phyloP scores from a whole-genome alignment of 2,113 vertebrate species.

The Gulo gulo region DNA sequence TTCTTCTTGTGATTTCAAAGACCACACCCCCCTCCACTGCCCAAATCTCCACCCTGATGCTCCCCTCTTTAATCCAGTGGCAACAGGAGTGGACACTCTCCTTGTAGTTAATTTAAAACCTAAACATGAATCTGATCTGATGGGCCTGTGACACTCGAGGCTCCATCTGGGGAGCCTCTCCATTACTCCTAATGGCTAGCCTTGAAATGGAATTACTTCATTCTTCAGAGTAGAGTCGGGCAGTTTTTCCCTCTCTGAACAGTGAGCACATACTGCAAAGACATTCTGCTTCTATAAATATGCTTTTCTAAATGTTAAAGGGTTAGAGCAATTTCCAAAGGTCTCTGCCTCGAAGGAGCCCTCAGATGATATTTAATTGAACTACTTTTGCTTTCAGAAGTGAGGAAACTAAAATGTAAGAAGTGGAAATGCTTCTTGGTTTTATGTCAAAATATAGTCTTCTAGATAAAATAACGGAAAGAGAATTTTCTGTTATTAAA shows the following conservation, averaged over 20 bases:
- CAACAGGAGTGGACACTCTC: neutral
- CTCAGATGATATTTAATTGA: conserved; percentile 78
- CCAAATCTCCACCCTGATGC: neutral
- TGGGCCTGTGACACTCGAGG: neutral
- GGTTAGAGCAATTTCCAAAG: conserved; percentile 81
- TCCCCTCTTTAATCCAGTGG: neutral
- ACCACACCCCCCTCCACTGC: neutral
- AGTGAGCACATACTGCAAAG: conserved; percentile 35
- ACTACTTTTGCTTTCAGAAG: conserved; percentile 70
- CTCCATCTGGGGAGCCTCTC: neutral
- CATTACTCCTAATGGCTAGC: conserved; percentile 7
- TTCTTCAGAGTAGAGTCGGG: neutral
- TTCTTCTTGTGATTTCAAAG: neutral
- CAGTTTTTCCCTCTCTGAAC: conserved; percentile 54
- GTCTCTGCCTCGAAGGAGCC: conserved; percentile 73
- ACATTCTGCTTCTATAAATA: conserved; percentile 72
- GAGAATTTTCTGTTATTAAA: conserved; percentile 45
- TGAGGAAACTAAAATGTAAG: conserved; percentile 68
- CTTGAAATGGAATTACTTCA: conserved; percentile 33
- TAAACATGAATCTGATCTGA: neutral
- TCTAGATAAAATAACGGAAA: conserved; percentile 35
- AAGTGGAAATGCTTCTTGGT: conserved; percentile 64
- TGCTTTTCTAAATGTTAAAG: conserved; percentile 79
- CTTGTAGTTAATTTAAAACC: conserved; percentile 34
- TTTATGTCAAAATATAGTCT: conserved; percentile 65